Percentiles rank a stretch among this genome's conserved stretches.
Evolutionary conservation across 2,888 invertebrate genomes (phyloP).

Genomic region (Auanema sp.): DNA sequence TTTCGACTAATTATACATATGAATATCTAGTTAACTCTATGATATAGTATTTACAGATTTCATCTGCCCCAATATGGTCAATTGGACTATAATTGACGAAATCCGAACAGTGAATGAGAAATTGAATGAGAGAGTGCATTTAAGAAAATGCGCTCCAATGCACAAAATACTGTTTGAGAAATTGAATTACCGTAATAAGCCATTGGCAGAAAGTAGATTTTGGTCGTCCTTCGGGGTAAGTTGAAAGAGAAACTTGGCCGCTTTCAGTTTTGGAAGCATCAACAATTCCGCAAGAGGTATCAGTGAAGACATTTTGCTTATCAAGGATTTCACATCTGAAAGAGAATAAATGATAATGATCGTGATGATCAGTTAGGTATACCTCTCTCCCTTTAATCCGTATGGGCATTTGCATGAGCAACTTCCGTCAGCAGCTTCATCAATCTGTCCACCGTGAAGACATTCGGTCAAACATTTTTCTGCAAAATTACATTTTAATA

Average conservation of each 20-base stretch:
- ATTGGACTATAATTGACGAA: not conserved
- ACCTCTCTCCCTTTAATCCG: constrained; percentile 38
- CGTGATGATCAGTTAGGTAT: not conserved
- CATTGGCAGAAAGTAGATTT: constrained; percentile 50
- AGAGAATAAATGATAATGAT: too few relatives aligned
- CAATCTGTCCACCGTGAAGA: constrained; percentile 32
- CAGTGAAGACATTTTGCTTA: constrained; percentile 29
- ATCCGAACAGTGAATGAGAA: not conserved
- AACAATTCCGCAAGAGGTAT: constrained; percentile 34
- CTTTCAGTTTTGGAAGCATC: constrained; percentile 18
- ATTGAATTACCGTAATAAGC: constrained; percentile 32
- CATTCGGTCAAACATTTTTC: constrained; percentile 41
- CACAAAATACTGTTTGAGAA: too few relatives aligned
- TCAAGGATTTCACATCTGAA: constrained; percentile 31
- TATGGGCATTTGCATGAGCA: constrained; percentile 44
- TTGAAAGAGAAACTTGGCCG: constrained; percentile 24
- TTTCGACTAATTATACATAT: too few relatives aligned
- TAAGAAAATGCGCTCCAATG: too few relatives aligned
- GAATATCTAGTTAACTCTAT: too few relatives aligned
- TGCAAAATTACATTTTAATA: constrained; percentile 21
- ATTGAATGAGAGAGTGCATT: too few relatives aligned
- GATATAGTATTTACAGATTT: too few relatives aligned
- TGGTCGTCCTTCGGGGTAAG: constrained; percentile 27
- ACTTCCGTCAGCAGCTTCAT: constrained; percentile 5
- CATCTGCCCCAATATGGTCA: too few relatives aligned